Conservation (phyloP, 2,797 vertebrate species). For the Rhincodon typus region DNA sequence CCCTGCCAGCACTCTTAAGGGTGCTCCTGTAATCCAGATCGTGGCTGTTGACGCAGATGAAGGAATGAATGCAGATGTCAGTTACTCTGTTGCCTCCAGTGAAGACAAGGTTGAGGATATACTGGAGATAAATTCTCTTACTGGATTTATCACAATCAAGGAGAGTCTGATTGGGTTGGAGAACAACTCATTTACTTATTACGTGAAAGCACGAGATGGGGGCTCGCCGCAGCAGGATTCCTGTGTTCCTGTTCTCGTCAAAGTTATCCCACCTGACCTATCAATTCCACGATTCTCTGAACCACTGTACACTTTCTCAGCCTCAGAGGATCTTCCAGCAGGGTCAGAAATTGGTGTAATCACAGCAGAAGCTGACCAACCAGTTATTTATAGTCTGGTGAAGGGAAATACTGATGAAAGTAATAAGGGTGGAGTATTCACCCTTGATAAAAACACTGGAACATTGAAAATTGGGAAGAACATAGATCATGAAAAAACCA, state of each 20-base stretch:
- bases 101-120: constrained; percentile 74
- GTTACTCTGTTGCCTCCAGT: constrained; percentile 77
- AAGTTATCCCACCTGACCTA: constrained; percentile 80
- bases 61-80: constrained; percentile 91
- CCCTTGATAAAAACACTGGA: constrained; percentile 75
- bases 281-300: constrained; percentile 88
- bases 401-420: constrained; percentile 88
- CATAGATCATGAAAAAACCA: constrained; percentile 87
- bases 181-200: constrained; percentile 86
- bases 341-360: constrained; percentile 86
- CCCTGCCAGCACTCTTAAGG: constrained; percentile 82
- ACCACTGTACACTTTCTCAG: constrained; percentile 86
- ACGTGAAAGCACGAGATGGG: constrained; percentile 85
- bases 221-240: constrained; percentile 84
- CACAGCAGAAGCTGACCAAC: constrained; percentile 75
- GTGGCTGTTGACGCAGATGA: constrained; percentile 92
- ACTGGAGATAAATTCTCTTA: constrained; percentile 85
- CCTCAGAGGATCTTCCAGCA: constrained; percentile 78
- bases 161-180: constrained; percentile 82
- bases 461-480: constrained; percentile 75
- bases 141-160: constrained; percentile 80
- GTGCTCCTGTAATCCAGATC: constrained; percentile 82
- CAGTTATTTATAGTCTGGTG: constrained; percentile 90
- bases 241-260: constrained; percentile 77
- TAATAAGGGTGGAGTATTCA: constrained; percentile 82